These are phyloP conservation scores for Dermolepida albohirtum DNA, from an alignment of 2,888 invertebrate species.

Conservation along the genomic window DNA sequence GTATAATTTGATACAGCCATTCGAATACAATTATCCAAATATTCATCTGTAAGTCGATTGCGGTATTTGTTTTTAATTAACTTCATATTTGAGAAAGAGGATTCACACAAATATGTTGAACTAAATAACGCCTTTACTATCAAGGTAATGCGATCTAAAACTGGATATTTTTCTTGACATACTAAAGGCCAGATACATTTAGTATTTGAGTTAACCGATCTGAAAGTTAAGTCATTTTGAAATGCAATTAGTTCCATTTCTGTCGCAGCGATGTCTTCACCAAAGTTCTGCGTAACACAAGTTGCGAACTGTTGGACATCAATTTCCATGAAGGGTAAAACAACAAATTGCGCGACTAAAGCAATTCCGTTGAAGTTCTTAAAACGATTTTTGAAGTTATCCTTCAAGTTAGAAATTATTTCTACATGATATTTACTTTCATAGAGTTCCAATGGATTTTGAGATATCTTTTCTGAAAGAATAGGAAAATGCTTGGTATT, in stretches of 20 bases:
- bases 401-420: slow-evolving; percentile 34
- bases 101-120: slow-evolving; percentile 37
- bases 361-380: slow-evolving; percentile 43
- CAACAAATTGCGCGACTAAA: slow-evolving; percentile 46
- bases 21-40: background rate
- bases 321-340: slow-evolving; percentile 46
- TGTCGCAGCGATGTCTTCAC: slow-evolving; percentile 45
- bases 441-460: background rate
- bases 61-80: slow-evolving; percentile 44
- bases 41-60: slow-evolving; percentile 35
- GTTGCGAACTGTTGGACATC: slow-evolving; percentile 45
- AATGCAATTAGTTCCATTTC: slow-evolving; percentile 46
- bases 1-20: no score
- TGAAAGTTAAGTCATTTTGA: slow-evolving; percentile 43
- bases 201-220: slow-evolving; percentile 37
- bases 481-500: no score
- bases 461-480: no score
- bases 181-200: slow-evolving; percentile 39
- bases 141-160: slow-evolving; percentile 40
- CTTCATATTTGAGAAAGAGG: slow-evolving; percentile 44
- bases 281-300: slow-evolving; percentile 46
- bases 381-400: slow-evolving; percentile 41
- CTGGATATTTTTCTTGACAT: slow-evolving; percentile 42
- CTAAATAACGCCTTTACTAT: slow-evolving; percentile 41
- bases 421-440: slow-evolving; percentile 20